Conservation (phyloP, 2,888 invertebrate genomes). For the Trisateles emortualis region DNA sequence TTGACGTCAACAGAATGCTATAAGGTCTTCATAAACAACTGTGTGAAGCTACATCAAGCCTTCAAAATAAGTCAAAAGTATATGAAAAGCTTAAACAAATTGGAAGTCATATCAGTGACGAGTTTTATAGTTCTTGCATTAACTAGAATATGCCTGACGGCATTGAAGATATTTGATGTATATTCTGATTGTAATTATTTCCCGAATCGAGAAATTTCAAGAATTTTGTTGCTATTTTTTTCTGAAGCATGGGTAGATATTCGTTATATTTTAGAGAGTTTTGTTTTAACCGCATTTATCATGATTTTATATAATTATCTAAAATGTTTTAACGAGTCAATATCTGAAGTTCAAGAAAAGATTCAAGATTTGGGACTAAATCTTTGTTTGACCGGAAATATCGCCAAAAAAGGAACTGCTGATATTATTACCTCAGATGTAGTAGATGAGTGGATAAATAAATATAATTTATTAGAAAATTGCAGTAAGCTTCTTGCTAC, state of each 20-base stretch:
- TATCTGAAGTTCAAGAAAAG: not conserved
- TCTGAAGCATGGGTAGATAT: not conserved
- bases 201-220: not conserved
- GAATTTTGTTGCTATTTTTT: not conserved
- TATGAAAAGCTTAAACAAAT: not conserved
- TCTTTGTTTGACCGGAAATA: not conserved
- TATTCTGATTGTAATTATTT: not conserved
- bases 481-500: conserved; percentile 7
- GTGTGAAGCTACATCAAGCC: not conserved
- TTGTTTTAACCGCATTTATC: not conserved
- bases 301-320: not conserved
- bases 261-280: not conserved
- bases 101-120: not conserved
- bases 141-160: not conserved
- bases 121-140: not conserved
- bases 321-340: conserved; percentile 3
- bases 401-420: not conserved
- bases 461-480: conserved; percentile 6
- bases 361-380: not conserved
- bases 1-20: conserved; percentile 1
- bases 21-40: not conserved
- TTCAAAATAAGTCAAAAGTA: not conserved
- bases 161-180: not conserved
- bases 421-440: conserved; percentile 1
- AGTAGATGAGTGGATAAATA: conserved; percentile 6